These are phyloP conservation scores for Falco novaeseelandiae DNA, from an alignment of 2,797 vertebrate species.

Conservation along the genomic window DNA sequence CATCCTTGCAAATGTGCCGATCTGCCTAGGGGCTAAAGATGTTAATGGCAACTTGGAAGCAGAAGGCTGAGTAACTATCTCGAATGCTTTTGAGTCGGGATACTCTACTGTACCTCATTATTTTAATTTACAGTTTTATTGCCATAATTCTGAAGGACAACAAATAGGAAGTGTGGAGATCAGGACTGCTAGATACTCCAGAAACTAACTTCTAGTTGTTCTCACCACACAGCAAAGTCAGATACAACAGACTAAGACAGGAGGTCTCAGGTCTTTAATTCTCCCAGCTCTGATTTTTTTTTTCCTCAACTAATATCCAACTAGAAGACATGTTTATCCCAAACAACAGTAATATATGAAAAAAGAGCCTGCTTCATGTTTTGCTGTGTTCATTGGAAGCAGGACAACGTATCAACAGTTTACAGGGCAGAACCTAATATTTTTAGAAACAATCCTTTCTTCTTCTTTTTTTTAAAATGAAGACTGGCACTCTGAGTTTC, in stretches of 20 bases:
- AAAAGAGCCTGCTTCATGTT: neutral
- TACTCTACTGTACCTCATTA: neutral
- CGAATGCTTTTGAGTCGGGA: neutral
- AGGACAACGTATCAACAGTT: neutral
- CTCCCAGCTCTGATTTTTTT: constrained; percentile 21
- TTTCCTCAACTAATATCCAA: constrained; percentile 39
- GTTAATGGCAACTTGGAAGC: neutral
- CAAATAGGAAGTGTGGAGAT: neutral
- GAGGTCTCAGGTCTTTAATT: neutral
- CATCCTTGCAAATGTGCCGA: neutral
- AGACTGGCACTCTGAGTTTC: neutral
- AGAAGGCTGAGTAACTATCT: neutral
- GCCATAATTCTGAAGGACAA: neutral
- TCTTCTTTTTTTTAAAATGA: neutral
- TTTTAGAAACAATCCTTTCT: neutral
- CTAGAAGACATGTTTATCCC: neutral
- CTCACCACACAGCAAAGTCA: neutral
- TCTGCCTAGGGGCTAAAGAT: neutral
- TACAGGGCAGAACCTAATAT: neutral
- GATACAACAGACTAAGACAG: neutral
- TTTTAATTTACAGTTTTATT: neutral
- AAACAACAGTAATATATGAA: neutral
- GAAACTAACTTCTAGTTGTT: neutral
- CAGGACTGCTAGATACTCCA: neutral
- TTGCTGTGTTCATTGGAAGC: neutral